Conservation (phyloP, 2,888 invertebrate genomes). For the Coremacera marginata region DNA sequence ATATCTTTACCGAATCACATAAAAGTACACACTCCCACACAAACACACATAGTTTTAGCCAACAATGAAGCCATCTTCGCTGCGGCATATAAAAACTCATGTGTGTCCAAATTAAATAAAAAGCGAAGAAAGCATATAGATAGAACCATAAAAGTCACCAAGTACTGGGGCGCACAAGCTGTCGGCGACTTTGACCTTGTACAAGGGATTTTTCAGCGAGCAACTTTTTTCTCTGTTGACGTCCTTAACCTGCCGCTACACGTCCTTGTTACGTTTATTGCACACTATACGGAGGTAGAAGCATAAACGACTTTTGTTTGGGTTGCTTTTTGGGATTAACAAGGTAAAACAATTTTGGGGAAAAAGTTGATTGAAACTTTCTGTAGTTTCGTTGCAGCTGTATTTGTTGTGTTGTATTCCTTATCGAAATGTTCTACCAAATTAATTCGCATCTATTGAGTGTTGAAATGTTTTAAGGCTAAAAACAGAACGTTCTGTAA, state of each 20-base stretch:
- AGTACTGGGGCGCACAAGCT: neutral
- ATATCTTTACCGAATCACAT: too few relatives aligned
- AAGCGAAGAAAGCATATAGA: neutral
- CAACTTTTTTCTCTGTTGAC: neutral
- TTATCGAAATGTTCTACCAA: neutral
- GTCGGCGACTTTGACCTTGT: conserved; percentile 20
- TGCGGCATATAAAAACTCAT: neutral
- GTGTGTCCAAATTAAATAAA: neutral
- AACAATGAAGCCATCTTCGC: conserved; percentile 9
- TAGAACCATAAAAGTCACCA: conserved; percentile 7
- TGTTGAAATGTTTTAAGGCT: neutral
- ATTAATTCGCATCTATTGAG: neutral
- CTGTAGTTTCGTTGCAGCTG: neutral
- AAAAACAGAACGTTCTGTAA: too few relatives aligned
- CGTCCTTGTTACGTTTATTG: too few relatives aligned
- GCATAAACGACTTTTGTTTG: neutral
- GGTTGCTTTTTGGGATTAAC: neutral
- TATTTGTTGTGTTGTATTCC: neutral
- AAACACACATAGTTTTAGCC: neutral
- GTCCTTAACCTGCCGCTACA: neutral
- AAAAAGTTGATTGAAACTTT: neutral
- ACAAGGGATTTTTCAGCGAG: neutral
- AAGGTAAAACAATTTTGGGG: too few relatives aligned
- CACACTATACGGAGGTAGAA: too few relatives aligned
- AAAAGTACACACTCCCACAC: neutral